Conservation (phyloP, 1,140 invertebrate genomes). For the Dysdera silvatica region DNA sequence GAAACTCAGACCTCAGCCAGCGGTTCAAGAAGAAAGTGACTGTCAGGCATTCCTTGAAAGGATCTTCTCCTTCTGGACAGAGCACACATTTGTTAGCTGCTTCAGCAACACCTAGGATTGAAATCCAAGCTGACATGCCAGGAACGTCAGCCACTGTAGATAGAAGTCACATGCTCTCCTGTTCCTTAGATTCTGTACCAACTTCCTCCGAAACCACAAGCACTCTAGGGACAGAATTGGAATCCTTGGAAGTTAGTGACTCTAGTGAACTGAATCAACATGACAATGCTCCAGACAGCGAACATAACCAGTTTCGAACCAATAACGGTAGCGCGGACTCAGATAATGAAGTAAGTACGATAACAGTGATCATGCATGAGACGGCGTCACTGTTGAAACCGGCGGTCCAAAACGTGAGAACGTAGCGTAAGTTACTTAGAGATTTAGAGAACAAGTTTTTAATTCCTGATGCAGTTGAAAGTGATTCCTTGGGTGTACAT, state of each 20-base stretch:
- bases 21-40: constrained; percentile 75
- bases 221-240: constrained; percentile 24
- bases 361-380: constrained; percentile 30
- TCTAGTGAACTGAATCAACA: too few species aligned
- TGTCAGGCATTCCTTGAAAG: constrained; percentile 52
- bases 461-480: too few species aligned
- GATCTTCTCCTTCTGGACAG: not conserved
- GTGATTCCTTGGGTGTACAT: too few species aligned
- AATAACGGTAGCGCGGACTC: constrained; percentile 22
- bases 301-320: too few species aligned
- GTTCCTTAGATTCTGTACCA: constrained; percentile 14
- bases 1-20: constrained; percentile 69
- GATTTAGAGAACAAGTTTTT: not conserved
- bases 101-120: constrained; percentile 10
- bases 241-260: constrained; percentile 22
- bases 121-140: constrained; percentile 10
- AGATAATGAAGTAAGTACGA: constrained; percentile 29
- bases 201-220: constrained; percentile 16
- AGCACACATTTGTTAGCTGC: too few species aligned
- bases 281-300: not conserved
- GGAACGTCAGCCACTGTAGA: not conserved
- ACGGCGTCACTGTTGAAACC: constrained; percentile 20
- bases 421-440: not conserved
- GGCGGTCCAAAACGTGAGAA: constrained; percentile 9
- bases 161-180: constrained; percentile 5